Conservation (phyloP, 2,888 invertebrate species). For the Leuctra nigra region DNA sequence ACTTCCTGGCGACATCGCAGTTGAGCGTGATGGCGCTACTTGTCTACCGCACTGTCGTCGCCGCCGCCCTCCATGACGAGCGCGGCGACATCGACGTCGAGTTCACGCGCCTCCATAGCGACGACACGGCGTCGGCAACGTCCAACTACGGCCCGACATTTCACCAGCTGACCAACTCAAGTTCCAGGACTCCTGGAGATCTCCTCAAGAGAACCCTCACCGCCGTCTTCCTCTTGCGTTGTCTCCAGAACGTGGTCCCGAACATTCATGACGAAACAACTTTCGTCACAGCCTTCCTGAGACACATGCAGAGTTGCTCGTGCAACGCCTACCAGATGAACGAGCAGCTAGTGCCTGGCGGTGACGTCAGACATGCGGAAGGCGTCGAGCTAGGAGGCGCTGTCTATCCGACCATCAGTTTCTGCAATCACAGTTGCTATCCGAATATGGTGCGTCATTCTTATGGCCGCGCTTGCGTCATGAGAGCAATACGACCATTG, state of each 20-base stretch:
- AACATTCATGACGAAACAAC: conserved; percentile 31
- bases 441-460: conserved; percentile 42
- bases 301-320: conserved; percentile 41
- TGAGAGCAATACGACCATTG: conserved; percentile 35
- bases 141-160: conserved; percentile 37
- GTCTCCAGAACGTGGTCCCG: conserved; percentile 34
- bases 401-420: conserved; percentile 43
- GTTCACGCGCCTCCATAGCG: neutral
- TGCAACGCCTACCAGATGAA: conserved; percentile 46
- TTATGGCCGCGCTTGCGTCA: conserved; percentile 33
- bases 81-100: neutral
- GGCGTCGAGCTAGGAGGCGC: conserved; percentile 41
- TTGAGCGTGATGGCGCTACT: conserved; percentile 34
- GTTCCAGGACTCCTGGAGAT: conserved; percentile 34
- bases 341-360: conserved; percentile 38
- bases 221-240: conserved; percentile 41
- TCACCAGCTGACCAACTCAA: conserved; percentile 38
- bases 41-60: conserved; percentile 31
- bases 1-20: conserved; percentile 31
- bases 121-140: neutral
- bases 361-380: conserved; percentile 26
- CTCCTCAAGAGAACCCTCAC: conserved; percentile 39
- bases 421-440: conserved; percentile 44
- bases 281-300: conserved; percentile 37
- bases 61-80: conserved; percentile 17